Evolutionary conservation across 2,113 vertebrate species (phyloP).

Genomic region (Petrocephalus microphthalmus): DNA sequence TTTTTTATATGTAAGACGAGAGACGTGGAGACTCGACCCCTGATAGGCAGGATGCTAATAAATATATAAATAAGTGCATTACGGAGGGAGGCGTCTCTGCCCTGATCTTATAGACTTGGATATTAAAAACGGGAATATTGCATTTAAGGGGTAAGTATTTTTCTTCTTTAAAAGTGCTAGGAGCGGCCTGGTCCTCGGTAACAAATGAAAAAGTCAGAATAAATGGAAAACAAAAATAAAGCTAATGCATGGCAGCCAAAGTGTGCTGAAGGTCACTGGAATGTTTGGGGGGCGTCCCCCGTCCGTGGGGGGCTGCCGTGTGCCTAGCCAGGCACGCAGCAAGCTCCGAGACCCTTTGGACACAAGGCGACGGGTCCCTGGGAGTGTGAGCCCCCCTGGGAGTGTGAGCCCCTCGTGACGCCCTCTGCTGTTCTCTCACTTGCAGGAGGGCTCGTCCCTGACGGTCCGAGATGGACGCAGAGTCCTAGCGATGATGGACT

Average conservation of each 20-base stretch:
- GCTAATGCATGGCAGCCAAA: slow-evolving; percentile 44
- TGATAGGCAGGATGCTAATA: slow-evolving; percentile 58
- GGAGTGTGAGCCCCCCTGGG: background rate
- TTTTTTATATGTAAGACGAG: slow-evolving; percentile 67
- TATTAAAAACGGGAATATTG: slow-evolving; percentile 78
- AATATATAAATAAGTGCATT: slow-evolving; percentile 75
- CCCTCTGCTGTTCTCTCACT: background rate
- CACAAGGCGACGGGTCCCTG: background rate
- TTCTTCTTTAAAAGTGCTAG: slow-evolving; percentile 40
- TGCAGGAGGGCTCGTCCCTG: background rate
- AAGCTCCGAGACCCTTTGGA: background rate
- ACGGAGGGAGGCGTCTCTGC: slow-evolving; percentile 66
- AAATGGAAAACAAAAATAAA: slow-evolving; percentile 51
- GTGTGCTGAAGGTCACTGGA: background rate
- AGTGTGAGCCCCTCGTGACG: too few species aligned
- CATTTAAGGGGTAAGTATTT: slow-evolving; percentile 57
- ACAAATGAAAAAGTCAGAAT: slow-evolving; percentile 60
- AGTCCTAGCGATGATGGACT: background rate
- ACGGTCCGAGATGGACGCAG: background rate
- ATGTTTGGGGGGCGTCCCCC: background rate
- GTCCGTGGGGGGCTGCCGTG: background rate
- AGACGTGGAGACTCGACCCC: slow-evolving; percentile 45
- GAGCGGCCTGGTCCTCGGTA: slow-evolving; percentile 38
- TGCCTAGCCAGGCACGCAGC: background rate
- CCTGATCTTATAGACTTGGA: slow-evolving; percentile 75